These are phyloP conservation scores for Tenthredo livida DNA, from an alignment of 2,888 invertebrate species.

Conservation along the genomic window DNA sequence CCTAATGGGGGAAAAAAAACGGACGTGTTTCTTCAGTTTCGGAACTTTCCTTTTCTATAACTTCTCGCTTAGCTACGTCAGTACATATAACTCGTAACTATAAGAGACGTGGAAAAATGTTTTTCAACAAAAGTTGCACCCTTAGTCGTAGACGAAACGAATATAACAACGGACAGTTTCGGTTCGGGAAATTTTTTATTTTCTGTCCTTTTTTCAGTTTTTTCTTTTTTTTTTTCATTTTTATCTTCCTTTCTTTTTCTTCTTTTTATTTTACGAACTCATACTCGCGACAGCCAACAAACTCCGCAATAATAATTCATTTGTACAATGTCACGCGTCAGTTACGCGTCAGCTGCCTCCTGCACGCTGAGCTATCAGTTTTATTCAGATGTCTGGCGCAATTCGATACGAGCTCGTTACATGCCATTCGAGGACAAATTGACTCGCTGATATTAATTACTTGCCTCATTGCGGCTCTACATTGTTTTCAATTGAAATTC, in stretches of 20 bases:
- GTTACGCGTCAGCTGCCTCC: slow-evolving; percentile 17
- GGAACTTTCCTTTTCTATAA: slow-evolving; percentile 35
- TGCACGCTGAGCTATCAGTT: slow-evolving; percentile 7
- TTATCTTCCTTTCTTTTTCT: background rate
- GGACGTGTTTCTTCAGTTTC: background rate
- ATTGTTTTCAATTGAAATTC: slow-evolving; percentile 4
- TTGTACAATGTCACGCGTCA: slow-evolving; percentile 39
- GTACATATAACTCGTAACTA: slow-evolving; percentile 26
- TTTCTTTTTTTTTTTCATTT: background rate
- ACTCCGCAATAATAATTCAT: slow-evolving; percentile 36
- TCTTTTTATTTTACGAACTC: background rate
- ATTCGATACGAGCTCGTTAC: slow-evolving; percentile 17
- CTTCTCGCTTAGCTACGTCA: slow-evolving; percentile 13
- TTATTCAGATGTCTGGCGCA: slow-evolving; percentile 2
- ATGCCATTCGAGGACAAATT: slow-evolving; percentile 29
- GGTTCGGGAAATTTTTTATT: background rate
- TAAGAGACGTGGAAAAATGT: slow-evolving; percentile 46
- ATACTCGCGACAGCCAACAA: slow-evolving; percentile 14
- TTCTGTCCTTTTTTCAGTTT: background rate
- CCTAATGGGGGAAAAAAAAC: background rate
- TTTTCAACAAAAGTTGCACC: slow-evolving; percentile 26
- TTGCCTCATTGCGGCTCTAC: background rate
- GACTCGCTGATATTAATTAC: slow-evolving; percentile 43
- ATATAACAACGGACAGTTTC: slow-evolving; percentile 4
- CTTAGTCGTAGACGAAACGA: background rate